Evolutionary conservation across 2,797 vertebrate species (phyloP).

Genomic region (Girardinus metallicus): DNA sequence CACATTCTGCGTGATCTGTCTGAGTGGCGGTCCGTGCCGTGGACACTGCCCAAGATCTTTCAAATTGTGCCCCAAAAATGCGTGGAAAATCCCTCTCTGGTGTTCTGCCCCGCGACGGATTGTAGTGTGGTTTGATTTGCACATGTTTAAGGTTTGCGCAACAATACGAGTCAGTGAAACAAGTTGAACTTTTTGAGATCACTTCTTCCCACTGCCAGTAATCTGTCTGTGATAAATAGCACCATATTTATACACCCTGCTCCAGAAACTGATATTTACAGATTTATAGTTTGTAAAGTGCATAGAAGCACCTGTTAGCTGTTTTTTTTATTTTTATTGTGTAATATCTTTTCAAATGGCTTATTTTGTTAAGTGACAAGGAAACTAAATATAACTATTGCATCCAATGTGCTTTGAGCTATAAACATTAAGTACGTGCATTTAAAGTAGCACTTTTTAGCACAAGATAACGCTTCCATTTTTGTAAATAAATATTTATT

Average conservation of each 20-base stretch:
- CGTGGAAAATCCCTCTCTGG: constrained; percentile 33
- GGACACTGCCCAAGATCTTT: constrained; percentile 78
- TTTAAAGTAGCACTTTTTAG: neutral
- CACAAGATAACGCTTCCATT: neutral
- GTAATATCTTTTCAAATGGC: neutral
- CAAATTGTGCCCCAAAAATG: constrained; percentile 51
- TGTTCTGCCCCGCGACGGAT: constrained; percentile 72
- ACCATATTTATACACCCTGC: constrained; percentile 36
- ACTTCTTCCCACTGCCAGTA: constrained; percentile 61
- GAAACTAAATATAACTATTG: neutral
- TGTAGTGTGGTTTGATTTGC: constrained; percentile 68
- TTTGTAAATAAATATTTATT: neutral
- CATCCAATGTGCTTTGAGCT: neutral
- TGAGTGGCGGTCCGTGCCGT: constrained; percentile 73
- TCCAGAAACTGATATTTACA: constrained; percentile 10
- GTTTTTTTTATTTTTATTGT: neutral
- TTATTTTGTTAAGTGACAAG: neutral
- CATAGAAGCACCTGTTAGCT: constrained; percentile 2
- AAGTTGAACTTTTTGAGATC: constrained; percentile 45
- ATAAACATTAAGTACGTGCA: neutral
- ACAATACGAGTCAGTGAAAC: constrained; percentile 55
- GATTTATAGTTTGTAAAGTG: constrained; percentile 6
- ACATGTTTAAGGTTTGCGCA: constrained; percentile 72
- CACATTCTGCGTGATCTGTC: constrained; percentile 75
- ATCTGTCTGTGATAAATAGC: constrained; percentile 49